phyloP scores from a whole-genome alignment of 1,140 invertebrate species.

The Mylabris phalerata region DNA sequence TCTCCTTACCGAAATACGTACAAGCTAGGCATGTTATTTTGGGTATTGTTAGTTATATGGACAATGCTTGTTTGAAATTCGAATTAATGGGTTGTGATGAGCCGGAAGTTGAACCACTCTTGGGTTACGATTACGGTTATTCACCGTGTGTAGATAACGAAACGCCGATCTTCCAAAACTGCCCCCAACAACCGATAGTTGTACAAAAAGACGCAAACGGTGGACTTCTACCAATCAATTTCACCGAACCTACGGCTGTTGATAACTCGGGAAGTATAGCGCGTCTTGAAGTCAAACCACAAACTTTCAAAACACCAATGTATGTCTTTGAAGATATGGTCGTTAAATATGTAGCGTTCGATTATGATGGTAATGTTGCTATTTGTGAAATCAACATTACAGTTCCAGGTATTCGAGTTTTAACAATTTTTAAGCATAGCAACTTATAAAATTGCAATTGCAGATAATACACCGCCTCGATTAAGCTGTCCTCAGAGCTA shows the following conservation, averaged over 20 bases:
- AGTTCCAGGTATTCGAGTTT: constrained; percentile 55
- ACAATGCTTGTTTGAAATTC: constrained; percentile 93
- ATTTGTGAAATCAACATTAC: constrained; percentile 95
- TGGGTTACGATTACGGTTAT: constrained; percentile 91
- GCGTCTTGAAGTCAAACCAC: constrained; percentile 82
- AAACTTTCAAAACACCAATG: constrained; percentile 83
- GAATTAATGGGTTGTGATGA: constrained; percentile 94
- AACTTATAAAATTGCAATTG: constrained; percentile 15
- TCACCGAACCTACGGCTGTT: constrained; percentile 83
- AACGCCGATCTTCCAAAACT: constrained; percentile 93
- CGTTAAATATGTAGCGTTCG: constrained; percentile 92
- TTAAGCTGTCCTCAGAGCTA: constrained; percentile 93
- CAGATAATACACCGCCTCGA: constrained; percentile 87
- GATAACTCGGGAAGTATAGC: constrained; percentile 94
- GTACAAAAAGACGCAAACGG: constrained; percentile 82
- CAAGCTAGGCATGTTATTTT: constrained; percentile 89
- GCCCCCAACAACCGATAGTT: constrained; percentile 84
- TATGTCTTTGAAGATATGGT: constrained; percentile 86
- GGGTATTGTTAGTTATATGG: constrained; percentile 91
- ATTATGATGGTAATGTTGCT: constrained; percentile 94
- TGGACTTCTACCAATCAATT: constrained; percentile 81
- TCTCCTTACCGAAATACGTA: constrained; percentile 87
- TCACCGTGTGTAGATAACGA: constrained; percentile 94
- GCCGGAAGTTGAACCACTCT: constrained; percentile 64
- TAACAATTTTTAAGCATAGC: constrained; percentile 1